Base-by-base conservation (phyloP, 2,888 invertebrate genomes). In the Gandaritis pyraliata region DNA sequence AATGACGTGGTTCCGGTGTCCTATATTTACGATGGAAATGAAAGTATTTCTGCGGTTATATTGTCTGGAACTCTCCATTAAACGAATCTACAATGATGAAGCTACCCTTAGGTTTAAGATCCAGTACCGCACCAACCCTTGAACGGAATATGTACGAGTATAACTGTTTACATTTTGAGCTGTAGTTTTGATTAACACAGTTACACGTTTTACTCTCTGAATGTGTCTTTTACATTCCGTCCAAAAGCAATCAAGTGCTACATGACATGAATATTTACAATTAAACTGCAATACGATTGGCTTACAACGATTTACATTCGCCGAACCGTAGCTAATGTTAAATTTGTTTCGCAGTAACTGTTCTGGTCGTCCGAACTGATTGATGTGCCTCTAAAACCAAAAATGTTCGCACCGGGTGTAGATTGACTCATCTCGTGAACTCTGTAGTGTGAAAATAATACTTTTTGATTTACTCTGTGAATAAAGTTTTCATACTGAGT, bases 401-500 rank as follows among this genome's bases (percentile, higher is more conserved):
- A 85, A 84, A 90, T 91, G 90, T 90, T 90, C 76, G 87, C 77
- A 68, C 88, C 88, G 69, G 90, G 90, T 74, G 90, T 91, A 64
- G 90, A 87, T 81, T 90, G 74, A 88, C 66, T 69, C 61, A 52
- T 68, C 69, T 65, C 58, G 75, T 78, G 74, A 56, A 47, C 61
- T 57, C 15, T 69, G 67, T 71, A 70, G 68, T 75, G 73, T 71
- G 63, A 71, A 64, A 69, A 63, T 65, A 72, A 60, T 70, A 68
- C 58, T 63, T 67, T 61, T 69, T 73, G 73, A 68, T 71, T 65
- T 59, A 65, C 64, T 73, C 65, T 66, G 62, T 58, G 23, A 52
- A 61, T 53, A 62, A 64, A 63, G 65, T 61, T 66, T 68, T 70
- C 52, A 69, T 61, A 71, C 72, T 73, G 72, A 79, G 78, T 74